phyloP scores from a whole-genome alignment of 2,888 invertebrate species.

The Euplagia quadripunctaria region DNA sequence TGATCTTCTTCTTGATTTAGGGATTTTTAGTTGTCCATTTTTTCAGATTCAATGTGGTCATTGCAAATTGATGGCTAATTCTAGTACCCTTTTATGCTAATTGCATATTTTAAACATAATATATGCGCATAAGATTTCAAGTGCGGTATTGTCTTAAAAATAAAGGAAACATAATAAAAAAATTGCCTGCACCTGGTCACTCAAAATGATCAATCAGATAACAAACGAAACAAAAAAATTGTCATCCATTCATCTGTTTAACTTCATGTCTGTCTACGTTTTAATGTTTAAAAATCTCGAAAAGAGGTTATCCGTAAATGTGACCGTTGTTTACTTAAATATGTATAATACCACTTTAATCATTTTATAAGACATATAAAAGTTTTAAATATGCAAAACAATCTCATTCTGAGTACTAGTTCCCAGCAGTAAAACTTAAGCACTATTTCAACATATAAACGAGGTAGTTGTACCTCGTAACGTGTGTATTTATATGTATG shows the following conservation, averaged over 20 bases:
- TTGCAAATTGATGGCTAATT: background rate
- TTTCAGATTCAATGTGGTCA: background rate
- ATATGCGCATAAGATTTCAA: background rate
- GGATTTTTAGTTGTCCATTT: background rate
- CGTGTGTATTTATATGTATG: too few relatives aligned
- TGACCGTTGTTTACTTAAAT: background rate
- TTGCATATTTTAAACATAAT: background rate
- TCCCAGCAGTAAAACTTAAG: slow-evolving; percentile 19
- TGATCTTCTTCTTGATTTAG: too few relatives aligned
- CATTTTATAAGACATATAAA: slow-evolving; percentile 7
- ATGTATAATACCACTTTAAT: background rate
- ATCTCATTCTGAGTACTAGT: slow-evolving; percentile 17
- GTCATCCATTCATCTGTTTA: background rate
- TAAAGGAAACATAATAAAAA: background rate
- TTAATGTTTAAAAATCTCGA: background rate
- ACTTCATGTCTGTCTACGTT: too few relatives aligned
- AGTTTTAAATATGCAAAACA: slow-evolving; percentile 14
- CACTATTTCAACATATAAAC: slow-evolving; percentile 17
- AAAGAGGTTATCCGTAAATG: background rate
- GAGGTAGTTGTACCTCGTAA: background rate
- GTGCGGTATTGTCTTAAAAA: background rate
- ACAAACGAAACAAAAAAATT: background rate
- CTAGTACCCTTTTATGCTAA: background rate
- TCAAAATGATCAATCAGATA: background rate
- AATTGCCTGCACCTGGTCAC: background rate